Conservation (phyloP, 1,140 invertebrate genomes). For the Nasonia vitripennis region DNA sequence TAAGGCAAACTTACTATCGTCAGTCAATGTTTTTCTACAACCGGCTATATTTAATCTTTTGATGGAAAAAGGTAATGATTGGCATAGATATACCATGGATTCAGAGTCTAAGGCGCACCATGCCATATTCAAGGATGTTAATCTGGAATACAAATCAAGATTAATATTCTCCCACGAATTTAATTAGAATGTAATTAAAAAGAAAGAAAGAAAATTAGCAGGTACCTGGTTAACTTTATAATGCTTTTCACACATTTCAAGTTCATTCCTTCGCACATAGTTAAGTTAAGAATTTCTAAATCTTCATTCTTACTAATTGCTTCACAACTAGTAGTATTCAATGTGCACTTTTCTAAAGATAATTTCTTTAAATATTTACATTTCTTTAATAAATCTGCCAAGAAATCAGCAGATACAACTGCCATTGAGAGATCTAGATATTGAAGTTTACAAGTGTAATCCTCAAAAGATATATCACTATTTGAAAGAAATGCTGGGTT, state of each 20-base stretch:
- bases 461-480: conserved; percentile 61
- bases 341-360: conserved; percentile 85
- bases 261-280: conserved; percentile 82
- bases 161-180: background rate
- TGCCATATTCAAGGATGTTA: conserved; percentile 85
- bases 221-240: conserved; percentile 79
- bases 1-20: conserved; percentile 80
- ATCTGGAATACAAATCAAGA: conserved; percentile 73
- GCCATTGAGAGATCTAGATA: conserved; percentile 91
- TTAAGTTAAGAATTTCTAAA: conserved; percentile 84
- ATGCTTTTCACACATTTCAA: conserved; percentile 78
- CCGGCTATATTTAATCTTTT: conserved; percentile 88
- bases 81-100: conserved; percentile 79
- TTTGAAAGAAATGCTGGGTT: conserved; percentile 75
- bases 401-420: conserved; percentile 77
- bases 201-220: background rate
- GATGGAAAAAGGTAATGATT: conserved; percentile 79
- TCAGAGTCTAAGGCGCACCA: conserved; percentile 85
- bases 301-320: conserved; percentile 81
- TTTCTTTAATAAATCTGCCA: conserved; percentile 79
- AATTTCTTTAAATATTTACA: conserved; percentile 87
- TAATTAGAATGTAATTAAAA: background rate
- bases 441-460: conserved; percentile 78
- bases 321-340: conserved; percentile 79
- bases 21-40: conserved; percentile 83